Percentiles rank a stretch among this genome's conserved stretches.
Conservation (phyloP, 2,888 invertebrate species). For the Lamellibrachia columna region DNA sequence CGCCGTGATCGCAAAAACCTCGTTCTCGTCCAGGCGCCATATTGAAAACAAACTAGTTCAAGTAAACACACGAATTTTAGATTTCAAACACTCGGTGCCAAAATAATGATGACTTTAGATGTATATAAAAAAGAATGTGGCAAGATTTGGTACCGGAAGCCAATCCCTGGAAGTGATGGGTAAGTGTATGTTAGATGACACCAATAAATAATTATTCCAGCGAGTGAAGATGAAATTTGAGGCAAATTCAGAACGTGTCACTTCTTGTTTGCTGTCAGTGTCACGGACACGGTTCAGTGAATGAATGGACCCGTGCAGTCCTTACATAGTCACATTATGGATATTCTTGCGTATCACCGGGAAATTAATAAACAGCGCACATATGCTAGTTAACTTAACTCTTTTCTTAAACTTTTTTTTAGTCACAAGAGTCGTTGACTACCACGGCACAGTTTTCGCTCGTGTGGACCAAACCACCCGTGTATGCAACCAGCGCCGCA, state of each 20-base stretch:
- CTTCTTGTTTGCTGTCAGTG: constrained; percentile 24
- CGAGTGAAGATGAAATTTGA: neutral
- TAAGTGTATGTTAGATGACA: constrained; percentile 37
- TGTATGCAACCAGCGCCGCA: too few relatives aligned
- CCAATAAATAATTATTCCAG: neutral
- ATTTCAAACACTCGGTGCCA: neutral
- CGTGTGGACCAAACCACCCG: too few relatives aligned
- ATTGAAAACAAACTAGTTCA: constrained; percentile 21
- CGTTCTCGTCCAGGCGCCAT: constrained; percentile 21
- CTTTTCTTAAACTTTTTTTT: too few relatives aligned
- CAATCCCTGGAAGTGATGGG: constrained; percentile 59
- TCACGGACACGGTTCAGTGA: neutral
- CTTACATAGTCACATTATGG: neutral
- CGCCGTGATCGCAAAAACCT: neutral
- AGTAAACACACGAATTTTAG: neutral
- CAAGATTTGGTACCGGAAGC: constrained; percentile 62
- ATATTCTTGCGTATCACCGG: too few relatives aligned
- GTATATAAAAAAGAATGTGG: constrained; percentile 58
- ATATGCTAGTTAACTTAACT: too few relatives aligned
- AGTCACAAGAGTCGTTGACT: too few relatives aligned
- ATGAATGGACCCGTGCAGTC: neutral
- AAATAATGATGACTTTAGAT: constrained; percentile 47
- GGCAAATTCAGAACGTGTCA: constrained; percentile 18
- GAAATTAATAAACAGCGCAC: too few relatives aligned
- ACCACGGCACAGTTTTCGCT: too few relatives aligned